Conservation (phyloP, 2,888 invertebrate genomes). For the Ichneumoninae sp. region DNA sequence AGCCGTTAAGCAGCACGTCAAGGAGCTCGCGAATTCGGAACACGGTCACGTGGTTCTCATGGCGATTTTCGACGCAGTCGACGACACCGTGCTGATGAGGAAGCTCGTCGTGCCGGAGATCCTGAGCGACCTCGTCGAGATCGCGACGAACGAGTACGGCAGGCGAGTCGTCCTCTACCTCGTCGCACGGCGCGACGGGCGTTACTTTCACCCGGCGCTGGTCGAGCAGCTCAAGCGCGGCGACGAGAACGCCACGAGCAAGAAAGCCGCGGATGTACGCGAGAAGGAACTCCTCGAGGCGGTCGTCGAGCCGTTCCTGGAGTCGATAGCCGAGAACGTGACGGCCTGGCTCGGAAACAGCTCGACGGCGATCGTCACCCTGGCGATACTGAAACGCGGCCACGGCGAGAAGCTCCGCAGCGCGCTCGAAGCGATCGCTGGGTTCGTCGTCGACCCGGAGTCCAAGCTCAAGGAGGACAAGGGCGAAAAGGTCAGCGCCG, state of each 20-base stretch:
- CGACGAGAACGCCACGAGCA: constrained; percentile 89
- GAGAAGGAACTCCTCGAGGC: constrained; percentile 89
- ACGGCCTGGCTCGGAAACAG: constrained; percentile 89
- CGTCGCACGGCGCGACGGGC: constrained; percentile 91
- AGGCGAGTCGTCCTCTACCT: constrained; percentile 95
- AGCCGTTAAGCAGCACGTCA: constrained; percentile 93
- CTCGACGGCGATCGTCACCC: constrained; percentile 88
- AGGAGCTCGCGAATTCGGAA: constrained; percentile 93
- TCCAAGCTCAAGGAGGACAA: constrained; percentile 85
- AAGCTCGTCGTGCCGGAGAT: constrained; percentile 92
- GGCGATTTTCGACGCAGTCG: constrained; percentile 94
- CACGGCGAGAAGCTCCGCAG: constrained; percentile 82
- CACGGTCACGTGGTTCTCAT: constrained; percentile 93
- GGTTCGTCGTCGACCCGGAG: constrained; percentile 84
- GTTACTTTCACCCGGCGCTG: constrained; percentile 93
- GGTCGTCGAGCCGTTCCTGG: constrained; percentile 87
- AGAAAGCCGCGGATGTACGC: constrained; percentile 88
- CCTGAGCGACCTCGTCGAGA: constrained; percentile 87
- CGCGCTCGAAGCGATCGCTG: constrained; percentile 84
- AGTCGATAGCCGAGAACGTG: constrained; percentile 86
- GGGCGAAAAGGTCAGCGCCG: constrained; percentile 82
- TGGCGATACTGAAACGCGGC: constrained; percentile 89
- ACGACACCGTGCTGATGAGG: constrained; percentile 95
- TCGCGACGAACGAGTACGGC: constrained; percentile 92
- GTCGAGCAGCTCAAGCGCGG: constrained; percentile 91